Conservation (phyloP, 2,113 vertebrate genomes). For the Galemys pyrenaicus region DNA sequence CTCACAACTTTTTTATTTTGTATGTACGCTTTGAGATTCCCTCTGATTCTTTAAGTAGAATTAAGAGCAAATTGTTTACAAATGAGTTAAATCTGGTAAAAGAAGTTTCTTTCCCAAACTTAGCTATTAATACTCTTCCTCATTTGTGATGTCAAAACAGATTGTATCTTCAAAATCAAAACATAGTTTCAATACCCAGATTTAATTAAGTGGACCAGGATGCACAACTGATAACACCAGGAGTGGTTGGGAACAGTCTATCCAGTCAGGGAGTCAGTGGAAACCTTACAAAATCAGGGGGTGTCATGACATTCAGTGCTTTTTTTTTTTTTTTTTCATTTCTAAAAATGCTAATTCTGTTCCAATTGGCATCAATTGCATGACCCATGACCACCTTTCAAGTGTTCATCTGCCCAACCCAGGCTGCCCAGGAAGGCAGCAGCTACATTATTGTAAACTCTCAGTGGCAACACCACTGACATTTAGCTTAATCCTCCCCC, state of each 20-base stretch:
- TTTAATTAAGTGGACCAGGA: not conserved
- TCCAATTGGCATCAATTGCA: conserved; percentile 29
- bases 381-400: not conserved
- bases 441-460: conserved; percentile 44
- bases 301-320: not conserved
- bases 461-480: not conserved
- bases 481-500: not conserved
- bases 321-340: conserved; percentile 42
- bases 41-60: not conserved
- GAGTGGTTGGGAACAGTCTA: not conserved
- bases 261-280: conserved; percentile 20
- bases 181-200: not conserved
- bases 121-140: conserved; percentile 50
- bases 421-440: not conserved
- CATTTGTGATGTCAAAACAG: not conserved
- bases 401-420: not conserved
- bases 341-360: conserved; percentile 40
- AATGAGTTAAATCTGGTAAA: conserved; percentile 11
- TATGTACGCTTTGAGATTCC: not conserved
- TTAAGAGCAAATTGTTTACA: not conserved
- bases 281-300: conserved; percentile 46
- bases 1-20: not conserved
- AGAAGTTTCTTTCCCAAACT: not conserved
- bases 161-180: not conserved
- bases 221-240: no score